phyloP scores from a whole-genome alignment of 2,888 invertebrate genomes.

The Palloptera scutellata region DNA sequence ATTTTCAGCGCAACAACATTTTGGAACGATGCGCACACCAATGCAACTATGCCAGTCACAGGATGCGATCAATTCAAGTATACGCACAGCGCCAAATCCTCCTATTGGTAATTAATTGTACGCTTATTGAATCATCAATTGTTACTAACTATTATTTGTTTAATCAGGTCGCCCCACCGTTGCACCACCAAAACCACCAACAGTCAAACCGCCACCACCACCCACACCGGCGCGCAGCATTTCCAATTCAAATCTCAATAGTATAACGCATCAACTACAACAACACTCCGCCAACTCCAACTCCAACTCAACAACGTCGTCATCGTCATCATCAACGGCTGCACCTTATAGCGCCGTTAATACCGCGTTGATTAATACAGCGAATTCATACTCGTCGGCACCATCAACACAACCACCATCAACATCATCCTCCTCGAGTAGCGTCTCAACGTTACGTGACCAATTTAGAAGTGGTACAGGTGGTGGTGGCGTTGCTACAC shows the following conservation, averaged over 20 bases:
- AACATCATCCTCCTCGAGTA: constrained; percentile 54
- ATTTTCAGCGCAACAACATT: constrained; percentile 60
- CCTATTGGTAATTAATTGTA: constrained; percentile 55
- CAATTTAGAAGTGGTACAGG: constrained; percentile 57
- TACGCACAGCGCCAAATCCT: constrained; percentile 60
- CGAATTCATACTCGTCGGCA: constrained; percentile 37
- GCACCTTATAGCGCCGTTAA: constrained; percentile 52
- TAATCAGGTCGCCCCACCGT: constrained; percentile 62
- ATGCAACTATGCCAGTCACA: constrained; percentile 56
- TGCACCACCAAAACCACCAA: constrained; percentile 58
- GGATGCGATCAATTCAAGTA: constrained; percentile 54
- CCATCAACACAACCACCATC: constrained; percentile 50
- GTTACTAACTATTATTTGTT: too few relatives aligned
- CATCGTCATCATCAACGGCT: constrained; percentile 28
- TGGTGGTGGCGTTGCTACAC: constrained; percentile 48
- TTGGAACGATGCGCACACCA: constrained; percentile 62
- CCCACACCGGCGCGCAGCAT: constrained; percentile 63
- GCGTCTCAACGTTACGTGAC: constrained; percentile 60
- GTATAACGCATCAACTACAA: constrained; percentile 42
- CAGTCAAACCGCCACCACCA: constrained; percentile 63
- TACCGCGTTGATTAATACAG: constrained; percentile 47
- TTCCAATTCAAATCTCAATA: constrained; percentile 62
- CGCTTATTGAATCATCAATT: neutral
- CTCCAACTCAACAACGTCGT: constrained; percentile 2
- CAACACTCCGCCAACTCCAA: constrained; percentile 33